A percentile compares a stretch with the other conserved stretches of the same genome.
These are phyloP conservation scores for Lacanobia wlatinum DNA, from an alignment of 2,888 invertebrate species.

Conservation along the genomic window DNA sequence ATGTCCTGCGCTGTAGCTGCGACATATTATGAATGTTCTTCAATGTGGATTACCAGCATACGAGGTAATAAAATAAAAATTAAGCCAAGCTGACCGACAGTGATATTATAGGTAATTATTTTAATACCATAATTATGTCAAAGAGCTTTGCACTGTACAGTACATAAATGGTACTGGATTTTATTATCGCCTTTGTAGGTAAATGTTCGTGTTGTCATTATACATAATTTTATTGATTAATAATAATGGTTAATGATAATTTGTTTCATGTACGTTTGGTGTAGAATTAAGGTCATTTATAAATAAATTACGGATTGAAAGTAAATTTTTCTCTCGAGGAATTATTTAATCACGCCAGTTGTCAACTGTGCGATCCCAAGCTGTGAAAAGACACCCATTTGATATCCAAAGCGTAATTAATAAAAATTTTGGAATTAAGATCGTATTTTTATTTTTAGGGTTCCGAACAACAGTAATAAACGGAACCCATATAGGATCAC, in stretches of 20 bases:
- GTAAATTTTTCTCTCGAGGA: neutral
- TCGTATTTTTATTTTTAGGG: no score
- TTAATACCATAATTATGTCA: slow-evolving; percentile 10
- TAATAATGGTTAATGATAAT: slow-evolving; percentile 7
- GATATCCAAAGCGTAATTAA: no score
- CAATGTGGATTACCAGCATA: neutral
- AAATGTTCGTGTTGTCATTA: neutral
- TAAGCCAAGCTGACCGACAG: neutral
- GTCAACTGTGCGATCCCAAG: neutral
- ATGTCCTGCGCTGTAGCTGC: no score
- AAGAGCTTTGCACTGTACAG: slow-evolving; percentile 16
- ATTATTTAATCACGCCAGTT: slow-evolving; percentile 24
- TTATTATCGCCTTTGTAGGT: slow-evolving; percentile 4
- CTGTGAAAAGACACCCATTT: neutral
- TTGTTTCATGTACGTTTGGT: neutral
- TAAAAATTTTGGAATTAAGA: neutral
- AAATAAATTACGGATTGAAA: slow-evolving; percentile 17
- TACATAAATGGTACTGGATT: slow-evolving; percentile 18
- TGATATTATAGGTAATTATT: slow-evolving; percentile 5
- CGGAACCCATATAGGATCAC: no score
- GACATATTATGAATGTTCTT: neutral
- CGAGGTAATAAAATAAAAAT: slow-evolving; percentile 1
- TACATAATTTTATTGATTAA: slow-evolving; percentile 2
- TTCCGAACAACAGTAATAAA: no score
- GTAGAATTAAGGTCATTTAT: slow-evolving; percentile 10